phyloP scores from a whole-genome alignment of 2,888 invertebrate genomes.

The Andrena chrysosceles region DNA sequence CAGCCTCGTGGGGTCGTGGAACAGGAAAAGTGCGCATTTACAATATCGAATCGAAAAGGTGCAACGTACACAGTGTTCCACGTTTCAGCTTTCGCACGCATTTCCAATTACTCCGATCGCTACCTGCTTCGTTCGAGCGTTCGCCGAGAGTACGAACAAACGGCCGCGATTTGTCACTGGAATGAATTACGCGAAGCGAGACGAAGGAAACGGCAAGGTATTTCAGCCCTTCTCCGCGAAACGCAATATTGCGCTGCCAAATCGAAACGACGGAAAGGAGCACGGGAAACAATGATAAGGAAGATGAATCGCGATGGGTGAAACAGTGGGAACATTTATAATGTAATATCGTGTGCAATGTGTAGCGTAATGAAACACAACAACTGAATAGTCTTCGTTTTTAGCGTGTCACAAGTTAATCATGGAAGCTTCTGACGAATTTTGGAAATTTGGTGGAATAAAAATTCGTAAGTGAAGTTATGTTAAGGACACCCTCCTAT shows the following conservation, averaged over 20 bases:
- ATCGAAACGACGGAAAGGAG: slow-evolving; percentile 7
- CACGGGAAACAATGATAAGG: slow-evolving; percentile 32
- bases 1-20: background rate
- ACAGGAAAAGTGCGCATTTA: background rate
- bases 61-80: background rate
- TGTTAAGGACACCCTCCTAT: too few species aligned
- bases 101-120: slow-evolving; percentile 22
- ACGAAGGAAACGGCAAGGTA: slow-evolving; percentile 22
- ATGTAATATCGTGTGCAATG: slow-evolving; percentile 2
- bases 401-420: background rate
- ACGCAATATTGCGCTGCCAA: slow-evolving; percentile 28
- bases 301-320: slow-evolving; percentile 37
- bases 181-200: slow-evolving; percentile 33
- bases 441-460: too few species aligned
- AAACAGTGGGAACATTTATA: slow-evolving; percentile 22
- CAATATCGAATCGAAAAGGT: background rate
- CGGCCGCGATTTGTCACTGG: slow-evolving; percentile 38
- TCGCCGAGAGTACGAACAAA: slow-evolving; percentile 42
- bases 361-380: background rate
- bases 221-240: slow-evolving; percentile 39
- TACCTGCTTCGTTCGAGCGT: slow-evolving; percentile 37
- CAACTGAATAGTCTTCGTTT: background rate
- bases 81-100: slow-evolving; percentile 5
- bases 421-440: too few species aligned
- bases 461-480: too few species aligned